phyloP scores from a whole-genome alignment of 2,888 invertebrate genomes.

The Ctenicera cuprea region DNA sequence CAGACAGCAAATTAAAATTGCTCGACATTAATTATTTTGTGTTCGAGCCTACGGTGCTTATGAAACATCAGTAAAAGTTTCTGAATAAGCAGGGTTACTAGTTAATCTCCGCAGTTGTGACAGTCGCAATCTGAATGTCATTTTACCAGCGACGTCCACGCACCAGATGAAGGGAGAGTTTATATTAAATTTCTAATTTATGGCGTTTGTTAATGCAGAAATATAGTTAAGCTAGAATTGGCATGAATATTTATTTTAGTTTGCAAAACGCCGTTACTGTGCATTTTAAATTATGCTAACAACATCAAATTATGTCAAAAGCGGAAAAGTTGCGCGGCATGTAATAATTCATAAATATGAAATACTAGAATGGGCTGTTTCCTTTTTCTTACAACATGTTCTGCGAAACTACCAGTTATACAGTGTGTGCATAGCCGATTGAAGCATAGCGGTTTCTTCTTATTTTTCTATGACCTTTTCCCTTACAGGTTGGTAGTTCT shows the following conservation, averaged over 20 bases:
- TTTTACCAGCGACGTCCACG: slow-evolving; percentile 27
- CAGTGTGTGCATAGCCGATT: no score
- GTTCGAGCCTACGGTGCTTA: slow-evolving; percentile 9
- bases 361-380: not conserved
- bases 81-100: slow-evolving; percentile 33
- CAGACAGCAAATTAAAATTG: not conserved
- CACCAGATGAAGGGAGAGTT: slow-evolving; percentile 38
- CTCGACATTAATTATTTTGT: slow-evolving; percentile 23
- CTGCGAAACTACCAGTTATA: no score
- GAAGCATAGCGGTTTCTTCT: no score
- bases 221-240: slow-evolving; percentile 29
- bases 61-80: slow-evolving; percentile 38
- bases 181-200: slow-evolving; percentile 45
- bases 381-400: not conserved
- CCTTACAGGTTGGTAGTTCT: slow-evolving; percentile 4
- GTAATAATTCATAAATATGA: slow-evolving; percentile 20
- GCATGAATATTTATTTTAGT: slow-evolving; percentile 39
- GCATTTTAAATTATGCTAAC: slow-evolving; percentile 17
- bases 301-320: not conserved
- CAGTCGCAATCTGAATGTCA: slow-evolving; percentile 43
- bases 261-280: slow-evolving; percentile 7
- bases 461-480: slow-evolving; percentile 8
- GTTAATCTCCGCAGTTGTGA: slow-evolving; percentile 37
- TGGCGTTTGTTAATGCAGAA: slow-evolving; percentile 42
- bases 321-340: not conserved